Conservation (phyloP, 2,113 vertebrate species). For the Anoplopoma fimbria region DNA sequence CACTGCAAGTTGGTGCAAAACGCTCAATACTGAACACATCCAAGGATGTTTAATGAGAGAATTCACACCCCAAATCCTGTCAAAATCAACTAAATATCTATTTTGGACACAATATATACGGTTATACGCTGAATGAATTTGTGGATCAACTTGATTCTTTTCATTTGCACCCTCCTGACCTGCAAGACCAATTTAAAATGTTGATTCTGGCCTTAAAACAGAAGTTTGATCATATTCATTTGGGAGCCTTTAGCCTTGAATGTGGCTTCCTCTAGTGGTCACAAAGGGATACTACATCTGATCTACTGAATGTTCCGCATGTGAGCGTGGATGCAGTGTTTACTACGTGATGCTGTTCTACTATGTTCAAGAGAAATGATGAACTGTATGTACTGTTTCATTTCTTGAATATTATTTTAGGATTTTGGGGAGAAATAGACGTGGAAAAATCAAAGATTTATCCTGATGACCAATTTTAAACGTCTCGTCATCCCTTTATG, state of each 20-base stretch:
- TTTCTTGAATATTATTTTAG: neutral
- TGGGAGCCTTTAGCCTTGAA: neutral
- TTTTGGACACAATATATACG: neutral
- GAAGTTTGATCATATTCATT: neutral
- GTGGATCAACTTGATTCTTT: neutral
- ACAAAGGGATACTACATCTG: neutral
- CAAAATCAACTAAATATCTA: neutral
- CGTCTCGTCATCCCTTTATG: neutral
- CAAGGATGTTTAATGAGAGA: neutral
- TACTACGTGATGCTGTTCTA: neutral
- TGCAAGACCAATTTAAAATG: neutral
- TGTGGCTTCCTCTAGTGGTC: conserved; percentile 45
- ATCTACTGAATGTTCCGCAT: too few species aligned
- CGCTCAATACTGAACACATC: neutral
- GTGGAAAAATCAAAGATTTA: neutral
- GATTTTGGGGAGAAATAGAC: neutral
- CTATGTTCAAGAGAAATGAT: neutral
- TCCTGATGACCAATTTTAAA: neutral
- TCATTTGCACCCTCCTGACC: neutral
- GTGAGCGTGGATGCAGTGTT: too few species aligned
- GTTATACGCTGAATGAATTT: neutral
- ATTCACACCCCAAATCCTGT: neutral
- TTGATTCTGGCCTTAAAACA: neutral
- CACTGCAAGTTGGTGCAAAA: neutral
- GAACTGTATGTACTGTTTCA: neutral